phyloP scores from a whole-genome alignment of 2,797 vertebrate genomes.

The Distichodus sexfasciatus region DNA sequence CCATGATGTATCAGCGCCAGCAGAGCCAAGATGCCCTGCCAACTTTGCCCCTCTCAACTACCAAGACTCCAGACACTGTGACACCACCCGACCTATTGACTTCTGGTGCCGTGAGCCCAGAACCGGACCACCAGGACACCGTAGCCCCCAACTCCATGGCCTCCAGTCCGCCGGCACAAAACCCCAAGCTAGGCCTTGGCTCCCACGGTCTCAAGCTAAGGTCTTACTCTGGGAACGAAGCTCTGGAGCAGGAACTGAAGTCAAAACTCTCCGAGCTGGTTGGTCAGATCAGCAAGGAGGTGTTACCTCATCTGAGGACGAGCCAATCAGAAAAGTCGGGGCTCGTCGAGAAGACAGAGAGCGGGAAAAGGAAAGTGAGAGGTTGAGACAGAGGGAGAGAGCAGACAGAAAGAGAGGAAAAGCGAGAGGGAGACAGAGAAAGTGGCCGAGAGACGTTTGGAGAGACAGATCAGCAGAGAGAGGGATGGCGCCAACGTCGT shows the following conservation, averaged over 20 bases:
- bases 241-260: conserved; percentile 73
- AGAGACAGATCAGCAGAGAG: conserved; percentile 29
- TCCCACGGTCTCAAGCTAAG: conserved; percentile 26
- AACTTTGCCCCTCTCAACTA: conserved; percentile 36
- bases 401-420: not conserved
- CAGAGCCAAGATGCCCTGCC: conserved; percentile 63
- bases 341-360: conserved; percentile 45
- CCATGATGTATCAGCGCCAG: conserved; percentile 64
- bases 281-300: conserved; percentile 79
- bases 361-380: conserved; percentile 50
- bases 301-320: conserved; percentile 82
- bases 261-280: conserved; percentile 77
- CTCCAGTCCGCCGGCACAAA: conserved; percentile 36
- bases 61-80: conserved; percentile 41
- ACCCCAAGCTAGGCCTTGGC: conserved; percentile 10
- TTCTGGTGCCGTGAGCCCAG: conserved; percentile 57
- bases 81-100: conserved; percentile 54
- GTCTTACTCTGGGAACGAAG: conserved; percentile 46
- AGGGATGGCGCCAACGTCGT: conserved; percentile 23
- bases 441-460: conserved; percentile 48
- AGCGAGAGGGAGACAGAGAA: conserved; percentile 42
- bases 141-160: conserved; percentile 53
- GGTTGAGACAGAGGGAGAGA: conserved; percentile 23
- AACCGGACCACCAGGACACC: conserved; percentile 58
- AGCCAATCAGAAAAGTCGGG: conserved; percentile 49